Base-by-base conservation (phyloP, 2,888 invertebrate genomes). In the Mellilla xanthometata region DNA sequence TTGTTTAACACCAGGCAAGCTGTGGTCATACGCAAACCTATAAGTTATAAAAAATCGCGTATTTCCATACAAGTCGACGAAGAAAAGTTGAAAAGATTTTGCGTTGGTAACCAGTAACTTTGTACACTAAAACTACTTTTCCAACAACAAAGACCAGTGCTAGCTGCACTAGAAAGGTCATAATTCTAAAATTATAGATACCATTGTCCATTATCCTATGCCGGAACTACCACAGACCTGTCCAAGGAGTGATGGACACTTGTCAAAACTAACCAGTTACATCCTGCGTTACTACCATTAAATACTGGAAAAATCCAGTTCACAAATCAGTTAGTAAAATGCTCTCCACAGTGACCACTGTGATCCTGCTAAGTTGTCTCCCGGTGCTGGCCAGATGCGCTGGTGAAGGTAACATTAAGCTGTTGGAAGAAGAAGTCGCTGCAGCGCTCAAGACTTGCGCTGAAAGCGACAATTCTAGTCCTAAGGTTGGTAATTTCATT, bases 361-460 rank as follows among this genome's bases (percentile, higher is more conserved):
- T 72, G 29, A 11, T 73, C 28, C 47, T 80, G 1, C 48, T 77
- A 3, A 38, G 68, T 2, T 34, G 77, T 4, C 42, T 82, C n/a
- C 76, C 82, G 2, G 60, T 57, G 12, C 49, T 79, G 19, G 67
- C 70, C 1, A 52, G 58, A 24, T 72, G 76, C 49, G 56, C 79
- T 1, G 77, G 82, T 2, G 82, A 86, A 24, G 86, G 86, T 1
- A 90, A 90, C 55, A 81, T 88, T 24, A 76, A 73, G 22, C 54
- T 90, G n/a, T 55, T 90, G 10, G 79, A 85, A 63, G 77, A 85
- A 40, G 88, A 90, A 55, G 69, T 90, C 11, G 71, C 74, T 1
- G 54, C 54, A 0, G 89, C 88, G n/a, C 54, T 90, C 28, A 73
- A 72, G 40, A 52, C 69, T 8, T 90, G 90, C 49, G 42, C 57